Conservation (phyloP, 2,888 invertebrate genomes). For the Craniophora ligustri region DNA sequence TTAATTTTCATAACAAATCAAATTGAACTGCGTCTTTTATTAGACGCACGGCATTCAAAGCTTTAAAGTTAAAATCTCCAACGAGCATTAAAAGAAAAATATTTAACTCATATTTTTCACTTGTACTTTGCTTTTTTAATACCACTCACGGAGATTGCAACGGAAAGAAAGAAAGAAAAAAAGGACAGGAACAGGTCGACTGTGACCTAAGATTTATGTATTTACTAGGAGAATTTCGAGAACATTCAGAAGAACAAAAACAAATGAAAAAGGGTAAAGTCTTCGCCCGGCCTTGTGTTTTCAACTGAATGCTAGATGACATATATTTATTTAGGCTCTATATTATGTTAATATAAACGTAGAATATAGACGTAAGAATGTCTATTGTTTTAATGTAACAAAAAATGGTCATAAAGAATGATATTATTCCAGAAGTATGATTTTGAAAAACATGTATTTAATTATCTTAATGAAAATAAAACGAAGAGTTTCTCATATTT, state of each 20-base stretch:
- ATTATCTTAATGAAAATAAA: too few species aligned
- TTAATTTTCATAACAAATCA: conserved; percentile 31
- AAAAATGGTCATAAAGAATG: neutral
- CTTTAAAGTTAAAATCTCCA: conserved; percentile 17
- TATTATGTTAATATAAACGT: conserved; percentile 13
- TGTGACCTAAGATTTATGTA: conserved; percentile 46
- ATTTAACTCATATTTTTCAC: conserved; percentile 33
- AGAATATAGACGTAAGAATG: conserved; percentile 12
- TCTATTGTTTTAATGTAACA: neutral
- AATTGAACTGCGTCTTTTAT: conserved; percentile 10
- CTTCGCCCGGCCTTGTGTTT: conserved; percentile 34
- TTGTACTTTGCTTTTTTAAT: conserved; percentile 30
- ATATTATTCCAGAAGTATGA: too few species aligned
- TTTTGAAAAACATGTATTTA: too few species aligned
- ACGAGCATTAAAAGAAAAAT: conserved; percentile 28
- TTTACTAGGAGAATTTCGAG: conserved; percentile 45
- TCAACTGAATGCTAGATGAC: conserved; percentile 34
- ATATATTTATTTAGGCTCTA: conserved; percentile 20
- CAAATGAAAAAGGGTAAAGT: conserved; percentile 48
- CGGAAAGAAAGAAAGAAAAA: conserved; percentile 30
- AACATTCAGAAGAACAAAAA: conserved; percentile 45
- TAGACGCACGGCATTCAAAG: conserved; percentile 18
- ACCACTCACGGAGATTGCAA: conserved; percentile 42
- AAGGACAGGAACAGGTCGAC: conserved; percentile 25
- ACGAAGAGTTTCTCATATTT: too few species aligned